phyloP scores from a whole-genome alignment of 2,888 invertebrate species.

The Criorhina ranunculi region DNA sequence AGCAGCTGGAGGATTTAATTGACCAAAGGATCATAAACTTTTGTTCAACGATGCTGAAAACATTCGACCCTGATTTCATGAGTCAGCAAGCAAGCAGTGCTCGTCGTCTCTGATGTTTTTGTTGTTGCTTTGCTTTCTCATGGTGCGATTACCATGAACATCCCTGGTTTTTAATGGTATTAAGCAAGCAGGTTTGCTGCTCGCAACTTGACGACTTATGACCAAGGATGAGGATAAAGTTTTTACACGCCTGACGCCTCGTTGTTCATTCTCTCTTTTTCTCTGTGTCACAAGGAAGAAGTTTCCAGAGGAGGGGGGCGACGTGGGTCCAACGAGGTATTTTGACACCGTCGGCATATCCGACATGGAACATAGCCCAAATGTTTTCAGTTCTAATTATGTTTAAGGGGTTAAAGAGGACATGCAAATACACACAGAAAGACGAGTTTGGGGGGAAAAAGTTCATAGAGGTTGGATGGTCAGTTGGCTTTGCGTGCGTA shows the following conservation, averaged over 20 bases:
- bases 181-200: conserved; percentile 61
- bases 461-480: conserved; percentile 48
- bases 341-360: conserved; percentile 75
- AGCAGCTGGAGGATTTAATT: conserved; percentile 82
- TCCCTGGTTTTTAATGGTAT: conserved; percentile 78
- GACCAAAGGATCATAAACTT: conserved; percentile 83
- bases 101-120: conserved; percentile 40
- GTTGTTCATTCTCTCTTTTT: conserved; percentile 47
- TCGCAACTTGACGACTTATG: conserved; percentile 68
- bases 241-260: conserved; percentile 75
- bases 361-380: conserved; percentile 74
- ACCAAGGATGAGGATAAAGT: conserved; percentile 73
- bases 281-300: conserved; percentile 16
- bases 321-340: conserved; percentile 50
- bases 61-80: conserved; percentile 83
- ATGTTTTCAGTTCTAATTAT: conserved; percentile 76
- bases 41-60: conserved; percentile 82
- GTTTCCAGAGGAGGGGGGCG: conserved; percentile 10
- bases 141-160: conserved; percentile 77
- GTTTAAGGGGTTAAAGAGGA: conserved; percentile 71
- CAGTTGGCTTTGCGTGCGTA: conserved; percentile 57
- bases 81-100: conserved; percentile 81
- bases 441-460: background rate
- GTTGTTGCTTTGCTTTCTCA: conserved; percentile 56
- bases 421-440: conserved; percentile 36